Evolutionary conservation across 2,888 invertebrate species (phyloP).

Genomic region (Spodoptera exigua): DNA sequence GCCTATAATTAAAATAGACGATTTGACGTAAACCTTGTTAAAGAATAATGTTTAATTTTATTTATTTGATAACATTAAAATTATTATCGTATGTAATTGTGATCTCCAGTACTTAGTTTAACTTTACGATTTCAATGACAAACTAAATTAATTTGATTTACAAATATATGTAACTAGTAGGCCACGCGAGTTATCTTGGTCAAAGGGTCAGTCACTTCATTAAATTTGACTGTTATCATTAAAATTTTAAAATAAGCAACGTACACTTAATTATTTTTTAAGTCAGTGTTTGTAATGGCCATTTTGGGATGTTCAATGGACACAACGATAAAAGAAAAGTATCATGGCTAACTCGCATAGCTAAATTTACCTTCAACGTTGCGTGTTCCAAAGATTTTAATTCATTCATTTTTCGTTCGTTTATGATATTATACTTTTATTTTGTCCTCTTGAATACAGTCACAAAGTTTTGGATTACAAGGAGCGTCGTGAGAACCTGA

Average conservation of each 20-base stretch:
- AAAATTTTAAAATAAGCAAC: neutral
- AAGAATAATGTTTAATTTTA: too few species aligned
- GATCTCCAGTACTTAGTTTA: too few species aligned
- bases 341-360: constrained; percentile 53
- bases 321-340: constrained; percentile 29
- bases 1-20: too few species aligned
- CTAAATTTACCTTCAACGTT: constrained; percentile 94
- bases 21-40: too few species aligned
- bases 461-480: constrained; percentile 19
- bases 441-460: constrained; percentile 31
- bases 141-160: too few species aligned
- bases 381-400: constrained; percentile 98
- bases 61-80: too few species aligned
- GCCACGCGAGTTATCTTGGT: too few species aligned
- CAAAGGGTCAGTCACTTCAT: too few species aligned
- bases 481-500: constrained; percentile 49
- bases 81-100: too few species aligned
- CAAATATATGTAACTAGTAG: too few species aligned
- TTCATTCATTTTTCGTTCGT: constrained; percentile 93
- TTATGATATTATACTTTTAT: constrained; percentile 34
- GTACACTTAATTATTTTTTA: neutral
- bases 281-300: constrained; percentile 3
- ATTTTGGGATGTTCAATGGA: constrained; percentile 12
- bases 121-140: too few species aligned
- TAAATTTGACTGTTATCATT: too few species aligned